Base-by-base conservation (phyloP, 2,113 vertebrate species). In the Psittacula cyanocephala region DNA sequence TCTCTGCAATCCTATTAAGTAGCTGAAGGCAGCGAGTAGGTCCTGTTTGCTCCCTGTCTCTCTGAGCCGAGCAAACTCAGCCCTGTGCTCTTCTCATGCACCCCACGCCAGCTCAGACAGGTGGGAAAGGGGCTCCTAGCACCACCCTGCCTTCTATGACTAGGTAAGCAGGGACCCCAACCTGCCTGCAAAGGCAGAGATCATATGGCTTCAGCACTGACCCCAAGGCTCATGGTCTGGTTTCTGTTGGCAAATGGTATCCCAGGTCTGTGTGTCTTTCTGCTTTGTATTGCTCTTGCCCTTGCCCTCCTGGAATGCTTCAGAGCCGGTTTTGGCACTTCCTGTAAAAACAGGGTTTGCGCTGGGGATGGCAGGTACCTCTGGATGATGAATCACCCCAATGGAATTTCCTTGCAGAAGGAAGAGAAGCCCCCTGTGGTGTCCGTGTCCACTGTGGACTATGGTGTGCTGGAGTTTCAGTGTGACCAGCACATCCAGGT, bases 391-490 rank as follows among this genome's bases (percentile, higher is more conserved):
- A 85, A 79, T 41, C 0, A 2, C 16, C 50, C 39, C 0, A 0
- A 55, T 0, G 18, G 37, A 10, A 3, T 86, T 89, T 71, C 22
- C 44, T 86, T 95, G 70, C 86, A 86, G 77, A 81, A 98, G 89
- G 95, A 96, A 71, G 92, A 91, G 37, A 89, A 91, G 14, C 74
- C 95, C 4, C 39, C 81, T 0, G 1, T 52, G 11, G 65, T 96
- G n/a, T 41, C 71, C 0, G 8, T 97, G 19, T 92, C 95, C 91
- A 97, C 97, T 2, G 94, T 98, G 53, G 97, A 98, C 72, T 98
- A 98, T 0, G 97, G 98, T 0, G 97, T 98, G 55, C 94, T 98
- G 92, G 97, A 98, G n/a, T 98, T 98, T 70, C 97, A 96, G 52
- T 12, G 41, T 9, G 68, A 93, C 11, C 52, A 94, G 25, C 7